Evolutionary conservation across 2,888 invertebrate genomes (phyloP).

Genomic region (Norana najaformis): DNA sequence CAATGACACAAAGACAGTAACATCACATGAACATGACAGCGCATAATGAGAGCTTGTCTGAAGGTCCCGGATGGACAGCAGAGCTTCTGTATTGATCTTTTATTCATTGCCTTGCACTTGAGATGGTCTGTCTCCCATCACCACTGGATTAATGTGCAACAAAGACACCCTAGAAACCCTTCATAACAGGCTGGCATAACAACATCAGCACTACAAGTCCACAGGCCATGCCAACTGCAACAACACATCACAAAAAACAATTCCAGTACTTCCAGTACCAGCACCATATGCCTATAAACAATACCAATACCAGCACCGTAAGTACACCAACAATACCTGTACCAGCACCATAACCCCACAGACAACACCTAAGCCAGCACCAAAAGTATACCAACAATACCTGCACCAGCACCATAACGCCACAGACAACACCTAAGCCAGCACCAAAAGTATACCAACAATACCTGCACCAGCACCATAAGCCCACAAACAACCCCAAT

Average conservation of each 20-base stretch:
- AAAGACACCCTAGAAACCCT: not conserved
- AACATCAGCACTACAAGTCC: too few relatives aligned
- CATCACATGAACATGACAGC: not conserved
- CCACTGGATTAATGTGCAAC: not conserved
- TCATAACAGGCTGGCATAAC: too few relatives aligned
- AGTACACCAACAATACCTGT: too few relatives aligned
- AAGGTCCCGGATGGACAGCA: not conserved
- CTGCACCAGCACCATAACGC: not conserved
- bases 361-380: not conserved
- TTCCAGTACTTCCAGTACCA: too few relatives aligned
- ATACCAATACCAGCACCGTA: too few relatives aligned
- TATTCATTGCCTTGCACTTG: not conserved
- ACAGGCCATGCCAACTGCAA: too few relatives aligned
- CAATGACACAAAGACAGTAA: not conserved
- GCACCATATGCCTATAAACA: too few relatives aligned
- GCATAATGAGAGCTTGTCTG: constrained; percentile 13
- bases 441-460: not conserved
- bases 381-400: not conserved
- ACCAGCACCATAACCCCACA: not conserved
- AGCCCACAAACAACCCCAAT: too few relatives aligned
- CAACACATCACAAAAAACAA: too few relatives aligned
- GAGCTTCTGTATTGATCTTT: not conserved
- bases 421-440: not conserved
- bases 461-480: too few relatives aligned
- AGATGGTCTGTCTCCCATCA: not conserved